Base-by-base conservation (phyloP, 2,113 vertebrate genomes). In the Todiramphus saurophagus region DNA sequence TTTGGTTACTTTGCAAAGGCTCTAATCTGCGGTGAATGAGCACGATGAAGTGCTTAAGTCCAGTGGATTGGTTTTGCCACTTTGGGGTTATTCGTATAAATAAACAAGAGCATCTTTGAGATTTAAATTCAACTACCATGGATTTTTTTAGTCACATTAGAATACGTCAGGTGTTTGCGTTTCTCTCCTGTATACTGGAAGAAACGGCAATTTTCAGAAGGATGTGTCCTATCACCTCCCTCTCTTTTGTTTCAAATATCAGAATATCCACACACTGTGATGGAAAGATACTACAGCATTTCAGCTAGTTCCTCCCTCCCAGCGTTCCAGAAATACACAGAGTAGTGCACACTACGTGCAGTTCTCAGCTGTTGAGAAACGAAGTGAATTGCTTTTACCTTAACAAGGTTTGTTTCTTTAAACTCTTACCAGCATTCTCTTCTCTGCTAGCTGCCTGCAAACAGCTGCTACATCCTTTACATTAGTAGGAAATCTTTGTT, bases 401-500 rank as follows among this genome's bases (percentile, higher is more conserved):
- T 46, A 19, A 44, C 86, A 15, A 81, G 30, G 28, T 25, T 68
- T 31, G 51, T 70, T 85, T 63, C 44, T 58, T 81, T 50, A 39
- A 28, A 39, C 53, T 72, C 97, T 97, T 85, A 99, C 99, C 99
- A 99, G 97, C 97, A 99, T 98, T 10, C 98, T 98, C 95, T 98
- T 98, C 95, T 99, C 99, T 3, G 98, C 98, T 63, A 99, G 96
- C 64, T 99, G 99, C 67, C 98, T 98, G 94, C 99, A 99, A 88
- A 99, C 98, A 3, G 95, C 76, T 10, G 99, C 99, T 4, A 99
- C 99, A 13, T 99, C 99, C 31, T 97, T 98, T 60, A 98, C 98
- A 2, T 99, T 98, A 0, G 99, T 99, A 68, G 99, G 99, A 89
- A 99, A 99, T 35, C 99, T 98, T 94, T 99, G 99, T 82, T 98